Evolutionary conservation across 2,113 vertebrate genomes (phyloP).

Genomic region (Mastomys natalensis): DNA sequence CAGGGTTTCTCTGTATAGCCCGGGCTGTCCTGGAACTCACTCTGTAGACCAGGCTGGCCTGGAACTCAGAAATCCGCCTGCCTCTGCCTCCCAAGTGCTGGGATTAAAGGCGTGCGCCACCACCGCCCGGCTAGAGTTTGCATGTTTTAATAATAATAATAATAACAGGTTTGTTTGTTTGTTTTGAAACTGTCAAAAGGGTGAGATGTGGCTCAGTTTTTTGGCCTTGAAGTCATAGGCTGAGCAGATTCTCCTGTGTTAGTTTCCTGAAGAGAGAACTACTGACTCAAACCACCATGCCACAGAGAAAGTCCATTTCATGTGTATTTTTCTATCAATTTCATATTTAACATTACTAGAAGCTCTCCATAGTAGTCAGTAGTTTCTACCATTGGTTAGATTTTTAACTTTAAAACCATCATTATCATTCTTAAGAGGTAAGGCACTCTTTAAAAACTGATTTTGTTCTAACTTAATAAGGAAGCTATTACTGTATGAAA

Average conservation of each 20-base stretch:
- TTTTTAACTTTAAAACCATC: slow-evolving; percentile 18
- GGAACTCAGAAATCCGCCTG: no score
- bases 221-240: not conserved
- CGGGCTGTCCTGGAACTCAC: no score
- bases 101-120: no score
- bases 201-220: not conserved
- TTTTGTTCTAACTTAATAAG: slow-evolving; percentile 44
- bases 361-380: slow-evolving; percentile 20
- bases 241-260: not conserved
- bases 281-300: not conserved
- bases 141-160: slow-evolving; percentile 18
- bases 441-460: slow-evolving; percentile 11
- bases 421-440: not conserved
- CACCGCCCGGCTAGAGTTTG: no score
- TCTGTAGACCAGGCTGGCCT: no score
- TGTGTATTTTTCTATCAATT: not conserved
- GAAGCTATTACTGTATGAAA: slow-evolving; percentile 37
- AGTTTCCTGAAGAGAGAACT: not conserved
- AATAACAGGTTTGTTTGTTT: not conserved
- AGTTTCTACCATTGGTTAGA: not conserved
- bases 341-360: not conserved
- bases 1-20: no score
- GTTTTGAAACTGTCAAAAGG: not conserved
- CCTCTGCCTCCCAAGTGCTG: no score
- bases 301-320: not conserved